Evolutionary conservation across 2,888 invertebrate species (phyloP).

Genomic region (Aphodius granarius): DNA sequence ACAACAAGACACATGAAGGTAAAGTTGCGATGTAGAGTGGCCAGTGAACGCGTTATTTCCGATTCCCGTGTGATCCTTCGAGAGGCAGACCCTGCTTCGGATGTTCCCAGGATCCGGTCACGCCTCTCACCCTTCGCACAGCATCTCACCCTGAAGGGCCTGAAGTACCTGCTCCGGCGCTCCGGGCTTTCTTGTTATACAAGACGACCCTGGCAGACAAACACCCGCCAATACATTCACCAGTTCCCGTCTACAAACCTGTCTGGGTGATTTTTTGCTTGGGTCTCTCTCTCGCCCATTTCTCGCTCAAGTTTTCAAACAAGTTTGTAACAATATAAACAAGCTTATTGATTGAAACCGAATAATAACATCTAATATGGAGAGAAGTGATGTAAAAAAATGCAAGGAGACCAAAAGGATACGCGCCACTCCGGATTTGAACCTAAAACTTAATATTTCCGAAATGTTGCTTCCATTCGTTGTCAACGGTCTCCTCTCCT

Average conservation of each 20-base stretch:
- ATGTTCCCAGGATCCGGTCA: constrained; percentile 42
- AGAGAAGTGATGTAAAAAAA: too few relatives aligned
- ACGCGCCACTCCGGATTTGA: too few relatives aligned
- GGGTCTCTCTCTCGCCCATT: background rate
- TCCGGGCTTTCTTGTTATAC: background rate
- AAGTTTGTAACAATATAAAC: background rate
- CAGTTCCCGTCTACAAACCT: background rate
- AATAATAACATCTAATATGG: too few relatives aligned
- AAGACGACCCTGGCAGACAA: background rate
- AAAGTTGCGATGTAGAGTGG: background rate
- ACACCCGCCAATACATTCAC: background rate
- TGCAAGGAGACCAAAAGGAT: too few relatives aligned
- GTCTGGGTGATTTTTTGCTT: background rate
- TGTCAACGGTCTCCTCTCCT: too few relatives aligned
- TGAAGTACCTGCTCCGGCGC: background rate
- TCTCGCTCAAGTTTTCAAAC: background rate
- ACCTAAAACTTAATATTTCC: too few relatives aligned
- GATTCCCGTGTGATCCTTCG: constrained; percentile 38
- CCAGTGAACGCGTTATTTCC: constrained; percentile 31
- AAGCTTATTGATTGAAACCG: too few relatives aligned
- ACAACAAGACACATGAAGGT: background rate
- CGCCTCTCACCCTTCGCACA: constrained; percentile 38
- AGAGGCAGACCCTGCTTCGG: constrained; percentile 28
- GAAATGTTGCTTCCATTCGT: too few relatives aligned
- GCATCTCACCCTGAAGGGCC: constrained; percentile 21